These are phyloP conservation scores for Drosophila paracracens DNA, from an alignment of 2,888 invertebrate species.

Conservation along the genomic window DNA sequence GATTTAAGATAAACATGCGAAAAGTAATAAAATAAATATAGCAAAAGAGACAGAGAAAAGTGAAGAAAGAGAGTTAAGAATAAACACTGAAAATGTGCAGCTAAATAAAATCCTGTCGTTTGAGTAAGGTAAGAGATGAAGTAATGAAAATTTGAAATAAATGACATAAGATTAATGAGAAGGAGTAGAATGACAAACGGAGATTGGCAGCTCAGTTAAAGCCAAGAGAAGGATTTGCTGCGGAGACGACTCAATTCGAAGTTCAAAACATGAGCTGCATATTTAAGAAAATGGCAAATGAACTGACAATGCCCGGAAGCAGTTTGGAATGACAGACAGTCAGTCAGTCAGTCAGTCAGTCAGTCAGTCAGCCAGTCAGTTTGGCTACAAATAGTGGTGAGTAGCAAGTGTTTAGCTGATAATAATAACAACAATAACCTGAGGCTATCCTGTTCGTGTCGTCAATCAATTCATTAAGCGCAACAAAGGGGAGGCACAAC, in stretches of 20 bases:
- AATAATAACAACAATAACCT: constrained; percentile 36
- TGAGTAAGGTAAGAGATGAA: too few relatives aligned
- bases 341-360: not conserved
- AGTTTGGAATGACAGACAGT: constrained; percentile 8
- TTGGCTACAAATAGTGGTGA: constrained; percentile 8
- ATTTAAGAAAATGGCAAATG: not conserved
- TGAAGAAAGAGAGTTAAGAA: not conserved
- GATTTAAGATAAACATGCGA: not conserved
- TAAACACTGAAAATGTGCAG: not conserved
- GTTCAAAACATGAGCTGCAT: not conserved
- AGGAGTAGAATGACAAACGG: too few relatives aligned
- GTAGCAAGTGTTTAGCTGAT: constrained; percentile 60
- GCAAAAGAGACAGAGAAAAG: not conserved
- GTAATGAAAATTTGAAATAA: too few relatives aligned
- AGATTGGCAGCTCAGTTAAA: too few relatives aligned
- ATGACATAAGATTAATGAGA: too few relatives aligned
- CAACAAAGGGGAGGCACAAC: constrained; percentile 1
- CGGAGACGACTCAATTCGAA: not conserved
- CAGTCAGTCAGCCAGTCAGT: not conserved
- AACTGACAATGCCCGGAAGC: constrained; percentile 62
- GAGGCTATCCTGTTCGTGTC: constrained; percentile 31
- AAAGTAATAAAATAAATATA: not conserved
- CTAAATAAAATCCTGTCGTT: not conserved
- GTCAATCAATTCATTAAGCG: constrained; percentile 72
- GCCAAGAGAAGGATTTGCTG: not conserved